Evolutionary conservation across 2,113 vertebrate genomes (phyloP), one percentile per base, ranked within the genome.

Genomic region (Epinephelus lanceolatus): DNA sequence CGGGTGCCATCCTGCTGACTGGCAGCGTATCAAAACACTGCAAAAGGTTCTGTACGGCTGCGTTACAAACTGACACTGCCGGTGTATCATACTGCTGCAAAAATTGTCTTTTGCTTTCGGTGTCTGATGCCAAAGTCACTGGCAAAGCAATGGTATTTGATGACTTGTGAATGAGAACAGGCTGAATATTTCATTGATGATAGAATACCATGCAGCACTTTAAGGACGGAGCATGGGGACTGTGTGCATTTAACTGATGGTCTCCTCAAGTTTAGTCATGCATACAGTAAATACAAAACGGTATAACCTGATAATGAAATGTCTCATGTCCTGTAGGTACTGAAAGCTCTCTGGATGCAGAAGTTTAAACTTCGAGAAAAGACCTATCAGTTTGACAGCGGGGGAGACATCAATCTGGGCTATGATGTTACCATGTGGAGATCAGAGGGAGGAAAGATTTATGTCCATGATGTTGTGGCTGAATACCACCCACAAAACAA

Each of bases 351-450:
- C 61, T 90, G 94, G 92, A 94, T 77, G 21, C 66, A 95, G 52
- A 78, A 75, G 55, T 88, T 98, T 70, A 90, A 84, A 47, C 83
- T 94, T 1, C 57, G 81, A 56, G 92, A 55, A 1, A 88, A 91
- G 47, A 92, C 69, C 49, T 95, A 96, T 75, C 93, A 74, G 33
- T 98, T 98, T 86, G 94, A 97, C 86, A 59, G 83, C 7, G 91
- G 77, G 0, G 97, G 97, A 62, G 96, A 97, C 82, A 88, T 97
- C 72, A 97, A 95, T 55, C 93, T 92, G 71, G 96, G 94, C 55
- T 98, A 98, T 0, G 93, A 98, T 25, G 82, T 98, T 27, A 88
- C 91, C 0, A 73, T 97, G 74, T 98, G 97, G 97, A 95, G 95
- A 68, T 92, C 95, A 62, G 62, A 89, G 1, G 55, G 87, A 0